Evolutionary conservation across 2,888 invertebrate species (phyloP), one percentile per base, ranked within the genome.

Genomic region (Thera obeliscata): DNA sequence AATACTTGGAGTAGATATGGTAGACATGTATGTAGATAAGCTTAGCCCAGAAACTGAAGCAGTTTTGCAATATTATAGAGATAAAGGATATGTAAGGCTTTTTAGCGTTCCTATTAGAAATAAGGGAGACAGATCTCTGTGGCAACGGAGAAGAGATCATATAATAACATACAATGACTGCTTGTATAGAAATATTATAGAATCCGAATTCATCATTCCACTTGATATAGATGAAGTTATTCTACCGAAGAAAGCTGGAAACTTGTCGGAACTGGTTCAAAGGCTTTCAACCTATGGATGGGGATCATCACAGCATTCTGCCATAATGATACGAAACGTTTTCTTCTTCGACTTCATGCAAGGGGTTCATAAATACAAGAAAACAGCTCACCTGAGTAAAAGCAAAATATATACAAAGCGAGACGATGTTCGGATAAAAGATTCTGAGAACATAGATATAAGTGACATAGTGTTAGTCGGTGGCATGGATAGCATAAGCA

Each of bases 111-210:
- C 94, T 79, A 89, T 95, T 82, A 95, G 95, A 64, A 70, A 86
- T 86, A 89, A 86, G 67, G 76, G 79, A 50, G 78, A 83, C 41
- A 83, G 88, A 77, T 83, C 87, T 69, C 79, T 94, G 48, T 96
- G 96, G 95, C 96, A 96, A 81, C 81, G 91, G 52, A 95, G 96
- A 79, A 92, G 97, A 76, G 95, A 96, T 87, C 97, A 97, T 82
- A 88, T 97, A 46, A 94, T 97, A 71, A 95, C 96, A 0, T 97
- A 97, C 85, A 97, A 97, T 84, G 96, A 96, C 83, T 97, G 97
- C 81, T 94, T 97, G 68, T 96, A 97, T 84, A 94, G 96, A 82
- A 96, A 96, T 87, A 87, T 96, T 61, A 88, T 94, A 76, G 91
- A 91, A 72, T 95, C 96, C 50, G 94, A 95, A 76, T 96, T 93